Evolutionary conservation across 1,140 invertebrate species (phyloP).

Genomic region (Globodera ellingtonae): DNA sequence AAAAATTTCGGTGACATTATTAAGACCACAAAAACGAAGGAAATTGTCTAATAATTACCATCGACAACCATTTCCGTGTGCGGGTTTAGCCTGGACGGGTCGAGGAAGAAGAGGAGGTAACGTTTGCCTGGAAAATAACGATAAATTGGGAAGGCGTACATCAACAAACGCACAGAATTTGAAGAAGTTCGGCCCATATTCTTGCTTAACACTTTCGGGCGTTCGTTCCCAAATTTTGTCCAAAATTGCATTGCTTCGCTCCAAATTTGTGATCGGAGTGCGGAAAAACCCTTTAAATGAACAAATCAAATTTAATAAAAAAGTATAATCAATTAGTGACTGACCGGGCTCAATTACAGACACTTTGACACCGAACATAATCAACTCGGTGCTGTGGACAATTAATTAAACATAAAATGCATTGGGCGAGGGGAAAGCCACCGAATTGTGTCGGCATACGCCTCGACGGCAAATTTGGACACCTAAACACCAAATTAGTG

Average conservation of each 20-base stretch:
- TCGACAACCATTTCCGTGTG: conserved; percentile 16
- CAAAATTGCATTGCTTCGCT: conserved; percentile 16
- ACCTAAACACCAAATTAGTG: conserved; percentile 27
- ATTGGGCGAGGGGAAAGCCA: not conserved
- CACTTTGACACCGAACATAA: conserved; percentile 27
- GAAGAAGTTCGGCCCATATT: conserved; percentile 13
- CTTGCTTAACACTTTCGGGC: conserved; percentile 8
- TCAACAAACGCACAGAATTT: conserved; percentile 14
- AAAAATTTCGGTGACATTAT: not conserved
- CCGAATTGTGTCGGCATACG: conserved; percentile 38
- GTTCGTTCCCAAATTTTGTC: conserved; percentile 20
- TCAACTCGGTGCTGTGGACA: conserved; percentile 12
- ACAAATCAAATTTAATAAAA: not conserved
- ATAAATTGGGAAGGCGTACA: not conserved
- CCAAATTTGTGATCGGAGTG: conserved; percentile 22
- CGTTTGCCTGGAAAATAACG: conserved; percentile 2
- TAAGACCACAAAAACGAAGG: too few relatives aligned
- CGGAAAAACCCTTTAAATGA: conserved; percentile 20
- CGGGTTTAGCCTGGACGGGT: conserved; percentile 20
- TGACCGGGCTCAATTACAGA: conserved; percentile 21
- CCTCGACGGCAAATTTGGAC: conserved; percentile 39
- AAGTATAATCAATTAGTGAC: not conserved
- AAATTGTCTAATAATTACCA: not conserved
- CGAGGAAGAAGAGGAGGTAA: conserved; percentile 10
- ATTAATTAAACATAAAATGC: not conserved